A percentile compares a stretch with the other conserved stretches of the same genome.
phyloP scores from a whole-genome alignment of 2,888 invertebrate species.

The Sesia apiformis region DNA sequence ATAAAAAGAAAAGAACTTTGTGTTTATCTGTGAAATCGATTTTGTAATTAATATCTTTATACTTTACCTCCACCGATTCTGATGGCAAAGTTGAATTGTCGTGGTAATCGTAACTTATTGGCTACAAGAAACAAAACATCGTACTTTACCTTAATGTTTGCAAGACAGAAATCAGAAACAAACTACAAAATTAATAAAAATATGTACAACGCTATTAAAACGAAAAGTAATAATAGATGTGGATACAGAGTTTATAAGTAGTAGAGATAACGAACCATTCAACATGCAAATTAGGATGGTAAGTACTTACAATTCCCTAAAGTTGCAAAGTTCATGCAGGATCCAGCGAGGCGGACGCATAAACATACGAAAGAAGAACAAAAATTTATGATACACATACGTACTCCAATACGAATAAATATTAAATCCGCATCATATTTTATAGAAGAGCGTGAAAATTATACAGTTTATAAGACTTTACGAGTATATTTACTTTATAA shows the following conservation, averaged over 20 bases:
- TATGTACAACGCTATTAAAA: not conserved
- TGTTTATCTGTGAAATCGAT: not conserved
- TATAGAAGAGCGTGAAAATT: no score
- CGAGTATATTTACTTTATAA: no score
- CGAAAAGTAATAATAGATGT: not conserved
- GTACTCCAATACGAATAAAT: no score
- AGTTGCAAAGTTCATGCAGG: constrained; percentile 65
- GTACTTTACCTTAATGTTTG: not conserved
- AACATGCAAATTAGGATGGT: constrained; percentile 28
- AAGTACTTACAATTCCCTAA: constrained; percentile 70
- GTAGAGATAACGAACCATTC: not conserved
- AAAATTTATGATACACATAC: constrained; percentile 14
- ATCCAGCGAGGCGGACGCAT: constrained; percentile 54
- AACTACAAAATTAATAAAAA: not conserved
- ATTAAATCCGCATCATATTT: no score
- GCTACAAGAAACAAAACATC: not conserved
- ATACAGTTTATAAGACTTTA: no score
- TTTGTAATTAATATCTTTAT: not conserved
- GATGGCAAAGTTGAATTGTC: not conserved
- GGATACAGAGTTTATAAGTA: not conserved
- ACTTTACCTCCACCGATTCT: not conserved
- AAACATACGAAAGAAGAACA: constrained; percentile 45
- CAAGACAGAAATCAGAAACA: not conserved
- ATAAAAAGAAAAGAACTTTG: no score
- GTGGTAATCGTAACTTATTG: not conserved